Base-by-base conservation (phyloP, 2,797 vertebrate species). In the Euphonia xanthogaster region DNA sequence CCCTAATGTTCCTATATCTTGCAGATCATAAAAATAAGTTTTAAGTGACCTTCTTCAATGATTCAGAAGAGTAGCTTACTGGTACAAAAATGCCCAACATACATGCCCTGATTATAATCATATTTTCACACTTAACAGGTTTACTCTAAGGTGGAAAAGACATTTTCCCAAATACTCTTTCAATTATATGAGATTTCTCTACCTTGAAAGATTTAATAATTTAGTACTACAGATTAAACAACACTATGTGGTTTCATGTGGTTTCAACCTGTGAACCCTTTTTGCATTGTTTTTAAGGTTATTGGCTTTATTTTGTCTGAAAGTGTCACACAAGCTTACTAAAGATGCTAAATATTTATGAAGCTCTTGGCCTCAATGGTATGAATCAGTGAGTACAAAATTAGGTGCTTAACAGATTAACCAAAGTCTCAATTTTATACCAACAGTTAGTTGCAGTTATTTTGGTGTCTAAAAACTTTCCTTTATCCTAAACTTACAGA, bases 291-390 rank as follows among this genome's bases (percentile, higher is more conserved):
- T 88, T 84, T 76, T 84, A 75, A 94, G 63, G 45, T 89, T 92
- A 84, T 62, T 93, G 4, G 60, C 33, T 88, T 85, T 85, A 60
- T 95, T 96, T 94, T 93, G 54, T 58, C 60, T 76, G 45, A 58
- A 95, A 86, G 70, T 76, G 60, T 81, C 83, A 79, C 67, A 90
- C 8, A 81, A 92, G 71, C 73, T 92, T 86, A 73, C 83, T 66
- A 40, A 93, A 88, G 31, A 88, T 63, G 54, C 31, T 76, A 95
- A 92, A 94, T 92, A 97, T 90, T 92, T 93, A 92, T 85, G 40
- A 96, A 93, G 67, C 45, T 68, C 77, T 90, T 53, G 67, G 71
- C 12, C 68, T 71, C 73, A 54, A 16, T 37, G 66, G 65, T 87
- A 73, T 73, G 77, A 93, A 89, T 86, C 66, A 55, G 47, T 72